phyloP scores from a whole-genome alignment of 2,797 vertebrate species.

The Schizopygopsis malacanthus region DNA sequence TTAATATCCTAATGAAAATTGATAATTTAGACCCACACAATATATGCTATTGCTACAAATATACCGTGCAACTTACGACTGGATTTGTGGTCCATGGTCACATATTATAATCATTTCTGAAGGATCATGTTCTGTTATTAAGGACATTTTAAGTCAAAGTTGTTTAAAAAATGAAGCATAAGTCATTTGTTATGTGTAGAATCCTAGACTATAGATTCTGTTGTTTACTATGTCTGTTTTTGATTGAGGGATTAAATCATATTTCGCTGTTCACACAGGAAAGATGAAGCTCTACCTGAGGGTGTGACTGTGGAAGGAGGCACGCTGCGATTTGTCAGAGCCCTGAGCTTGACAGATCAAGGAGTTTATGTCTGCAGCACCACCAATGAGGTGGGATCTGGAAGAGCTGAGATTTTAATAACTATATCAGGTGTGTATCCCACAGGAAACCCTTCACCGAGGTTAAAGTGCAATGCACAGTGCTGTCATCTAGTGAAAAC shows the following conservation, averaged over 20 bases:
- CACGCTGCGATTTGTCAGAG: slow-evolving; percentile 78
- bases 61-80: background rate
- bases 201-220: background rate
- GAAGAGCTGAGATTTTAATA: slow-evolving; percentile 67
- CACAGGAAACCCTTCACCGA: background rate
- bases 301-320: slow-evolving; percentile 78
- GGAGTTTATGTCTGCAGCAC: slow-evolving; percentile 84
- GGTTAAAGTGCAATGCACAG: background rate
- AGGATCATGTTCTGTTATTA: background rate
- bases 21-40: background rate
- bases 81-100: background rate
- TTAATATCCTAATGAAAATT: background rate
- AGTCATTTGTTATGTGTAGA: background rate
- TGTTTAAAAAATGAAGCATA: background rate
- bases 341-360: slow-evolving; percentile 73
- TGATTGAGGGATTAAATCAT: slow-evolving; percentile 20
- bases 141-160: background rate
- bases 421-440: slow-evolving; percentile 72
- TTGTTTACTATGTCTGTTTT: background rate
- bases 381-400: slow-evolving; percentile 77
- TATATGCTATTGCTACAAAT: background rate
- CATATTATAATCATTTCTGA: background rate
- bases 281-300: slow-evolving; percentile 75
- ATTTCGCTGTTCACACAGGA: slow-evolving; percentile 70
- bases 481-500: slow-evolving; percentile 54